Evolutionary conservation across 2,888 invertebrate species (phyloP).

Genomic region (Amphimallon solstitiale): DNA sequence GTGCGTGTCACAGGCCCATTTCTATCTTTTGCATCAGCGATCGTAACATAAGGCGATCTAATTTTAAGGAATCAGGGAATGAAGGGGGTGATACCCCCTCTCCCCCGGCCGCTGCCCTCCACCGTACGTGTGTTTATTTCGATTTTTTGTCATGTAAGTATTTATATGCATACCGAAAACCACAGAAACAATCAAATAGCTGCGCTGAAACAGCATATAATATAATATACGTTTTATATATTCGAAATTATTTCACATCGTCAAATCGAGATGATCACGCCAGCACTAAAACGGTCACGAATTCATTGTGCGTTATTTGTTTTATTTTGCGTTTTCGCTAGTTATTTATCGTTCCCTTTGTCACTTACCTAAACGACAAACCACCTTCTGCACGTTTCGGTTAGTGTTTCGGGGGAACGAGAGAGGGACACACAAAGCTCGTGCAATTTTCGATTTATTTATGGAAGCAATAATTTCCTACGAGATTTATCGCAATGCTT

Average conservation of each 20-base stretch:
- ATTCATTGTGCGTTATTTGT: slow-evolving; percentile 46
- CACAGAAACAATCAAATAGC: slow-evolving; percentile 3
- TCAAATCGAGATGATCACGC: slow-evolving; percentile 51
- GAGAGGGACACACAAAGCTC: not conserved
- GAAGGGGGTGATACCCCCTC: too few species aligned
- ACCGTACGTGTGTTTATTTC: slow-evolving; percentile 18
- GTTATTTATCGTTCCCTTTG: slow-evolving; percentile 32
- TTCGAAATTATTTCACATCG: slow-evolving; percentile 37
- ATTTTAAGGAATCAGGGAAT: not conserved
- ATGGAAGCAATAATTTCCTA: slow-evolving; percentile 30
- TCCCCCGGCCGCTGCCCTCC: too few species aligned
- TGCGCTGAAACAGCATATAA: not conserved
- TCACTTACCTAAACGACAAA: slow-evolving; percentile 22
- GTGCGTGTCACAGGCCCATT: slow-evolving; percentile 15
- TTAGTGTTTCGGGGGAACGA: too few species aligned
- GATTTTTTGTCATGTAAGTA: slow-evolving; percentile 29
- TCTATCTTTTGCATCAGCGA: not conserved
- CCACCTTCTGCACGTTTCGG: not conserved
- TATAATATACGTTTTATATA: slow-evolving; percentile 26
- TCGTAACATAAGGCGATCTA: slow-evolving; percentile 14
- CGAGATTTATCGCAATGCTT: slow-evolving; percentile 38
- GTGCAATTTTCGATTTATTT: slow-evolving; percentile 36
- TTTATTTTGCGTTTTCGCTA: slow-evolving; percentile 39
- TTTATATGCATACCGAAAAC: slow-evolving; percentile 5
- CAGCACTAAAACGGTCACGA: slow-evolving; percentile 54